Conservation (phyloP, 2,797 vertebrate species). For the Enteromius thamalakanensis region DNA sequence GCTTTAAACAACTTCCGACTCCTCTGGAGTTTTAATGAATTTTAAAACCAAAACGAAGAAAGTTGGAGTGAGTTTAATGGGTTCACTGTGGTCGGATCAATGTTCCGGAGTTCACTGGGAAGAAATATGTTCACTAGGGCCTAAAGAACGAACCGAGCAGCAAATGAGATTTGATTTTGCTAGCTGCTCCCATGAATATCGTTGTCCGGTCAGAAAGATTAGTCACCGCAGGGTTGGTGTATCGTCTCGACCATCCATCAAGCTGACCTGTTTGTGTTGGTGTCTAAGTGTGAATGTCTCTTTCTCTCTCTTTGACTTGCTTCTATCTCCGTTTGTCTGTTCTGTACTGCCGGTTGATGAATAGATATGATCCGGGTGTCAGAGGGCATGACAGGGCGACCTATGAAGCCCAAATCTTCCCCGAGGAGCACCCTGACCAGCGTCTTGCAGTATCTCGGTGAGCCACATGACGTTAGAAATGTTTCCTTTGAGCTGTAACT, state of each 20-base stretch:
- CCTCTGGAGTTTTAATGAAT: slow-evolving; percentile 47
- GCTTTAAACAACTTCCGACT: slow-evolving; percentile 18
- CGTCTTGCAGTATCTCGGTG: slow-evolving; percentile 95
- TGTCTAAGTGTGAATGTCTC: slow-evolving; percentile 43
- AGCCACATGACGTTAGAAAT: slow-evolving; percentile 52
- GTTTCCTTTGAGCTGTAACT: slow-evolving; percentile 5
- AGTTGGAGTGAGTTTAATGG: slow-evolving; percentile 48
- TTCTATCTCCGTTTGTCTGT: slow-evolving; percentile 61
- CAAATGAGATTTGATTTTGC: slow-evolving; percentile 41
- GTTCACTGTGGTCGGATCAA: slow-evolving; percentile 42
- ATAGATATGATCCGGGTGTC: slow-evolving; percentile 93
- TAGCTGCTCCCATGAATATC: slow-evolving; percentile 35
- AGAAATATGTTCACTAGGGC: slow-evolving; percentile 27
- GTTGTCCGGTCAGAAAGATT: slow-evolving; percentile 46
- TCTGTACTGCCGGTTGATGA: slow-evolving; percentile 72
- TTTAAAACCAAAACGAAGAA: slow-evolving; percentile 49
- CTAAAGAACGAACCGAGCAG: slow-evolving; percentile 42
- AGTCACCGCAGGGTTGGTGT: slow-evolving; percentile 37
- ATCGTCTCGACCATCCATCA: slow-evolving; percentile 43
- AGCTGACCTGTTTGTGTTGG: slow-evolving; percentile 11
- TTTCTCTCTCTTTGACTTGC: slow-evolving; percentile 56
- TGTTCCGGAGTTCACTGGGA: slow-evolving; percentile 29
- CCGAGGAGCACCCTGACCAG: slow-evolving; percentile 92
- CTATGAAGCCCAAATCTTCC: slow-evolving; percentile 88
- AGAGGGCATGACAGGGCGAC: slow-evolving; percentile 87